These are phyloP conservation scores for Dicyrtoma fusca DNA, from an alignment of 2,888 invertebrate species.

Conservation along the genomic window DNA sequence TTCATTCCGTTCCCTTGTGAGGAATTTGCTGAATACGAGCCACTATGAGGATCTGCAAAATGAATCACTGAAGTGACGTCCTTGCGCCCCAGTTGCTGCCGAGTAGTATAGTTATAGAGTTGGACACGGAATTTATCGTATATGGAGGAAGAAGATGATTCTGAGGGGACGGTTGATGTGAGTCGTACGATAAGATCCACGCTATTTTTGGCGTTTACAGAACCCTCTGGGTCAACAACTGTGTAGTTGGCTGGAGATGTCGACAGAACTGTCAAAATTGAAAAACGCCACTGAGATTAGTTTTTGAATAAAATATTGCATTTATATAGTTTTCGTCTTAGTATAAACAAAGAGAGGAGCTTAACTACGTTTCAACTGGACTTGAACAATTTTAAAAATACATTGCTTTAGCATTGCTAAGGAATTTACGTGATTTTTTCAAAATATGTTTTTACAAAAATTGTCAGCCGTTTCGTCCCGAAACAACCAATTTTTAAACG, in stretches of 20 bases:
- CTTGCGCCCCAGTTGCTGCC: conserved; percentile 35
- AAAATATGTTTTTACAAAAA: too few species aligned
- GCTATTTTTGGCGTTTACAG: conserved; percentile 50
- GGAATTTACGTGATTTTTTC: too few species aligned
- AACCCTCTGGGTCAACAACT: conserved; percentile 52
- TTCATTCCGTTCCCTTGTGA: conserved; percentile 25
- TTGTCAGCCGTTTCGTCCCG: too few species aligned
- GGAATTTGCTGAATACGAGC: not conserved
- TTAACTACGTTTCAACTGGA: too few species aligned
- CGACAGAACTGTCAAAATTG: conserved; percentile 45
- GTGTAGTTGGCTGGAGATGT: conserved; percentile 50
- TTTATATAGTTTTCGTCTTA: too few species aligned
- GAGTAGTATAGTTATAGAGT: conserved; percentile 31
- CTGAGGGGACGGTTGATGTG: conserved; percentile 42
- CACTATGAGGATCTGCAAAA: conserved; percentile 42
- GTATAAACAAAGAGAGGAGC: too few species aligned
- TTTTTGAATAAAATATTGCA: too few species aligned
- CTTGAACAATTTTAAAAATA: too few species aligned
- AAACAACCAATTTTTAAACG: too few species aligned
- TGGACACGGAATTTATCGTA: conserved; percentile 54
- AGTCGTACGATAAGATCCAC: conserved; percentile 54
- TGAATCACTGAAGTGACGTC: conserved; percentile 52
- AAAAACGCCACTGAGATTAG: not conserved
- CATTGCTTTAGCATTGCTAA: too few species aligned
- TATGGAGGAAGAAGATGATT: conserved; percentile 37